These are phyloP conservation scores for Brevipalpus yothersi DNA, from an alignment of 1,140 invertebrate genomes.

Conservation along the genomic window DNA sequence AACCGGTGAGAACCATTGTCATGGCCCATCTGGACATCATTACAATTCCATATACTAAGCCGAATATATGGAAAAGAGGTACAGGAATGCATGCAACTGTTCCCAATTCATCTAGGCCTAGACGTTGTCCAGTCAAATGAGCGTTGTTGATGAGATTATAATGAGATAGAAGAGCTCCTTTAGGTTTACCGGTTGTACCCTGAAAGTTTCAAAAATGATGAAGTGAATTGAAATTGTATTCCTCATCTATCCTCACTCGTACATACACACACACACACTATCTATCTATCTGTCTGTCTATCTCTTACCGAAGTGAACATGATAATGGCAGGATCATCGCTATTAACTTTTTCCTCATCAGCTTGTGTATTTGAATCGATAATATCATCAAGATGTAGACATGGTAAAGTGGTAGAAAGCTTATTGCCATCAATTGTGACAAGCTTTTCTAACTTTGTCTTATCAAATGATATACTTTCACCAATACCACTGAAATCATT, in stretches of 20 bases:
- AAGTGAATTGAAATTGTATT: background rate
- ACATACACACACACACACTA: too few species aligned
- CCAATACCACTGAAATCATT: slow-evolving; percentile 5
- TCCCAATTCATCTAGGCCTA: slow-evolving; percentile 21
- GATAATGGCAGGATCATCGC: slow-evolving; percentile 9
- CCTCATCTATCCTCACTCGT: background rate
- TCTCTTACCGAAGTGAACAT: slow-evolving; percentile 7
- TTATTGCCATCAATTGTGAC: background rate
- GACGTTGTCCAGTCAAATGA: slow-evolving; percentile 32
- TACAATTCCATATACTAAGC: slow-evolving; percentile 40
- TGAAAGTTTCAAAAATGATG: slow-evolving; percentile 8
- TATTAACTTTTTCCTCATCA: background rate
- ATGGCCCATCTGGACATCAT: slow-evolving; percentile 9
- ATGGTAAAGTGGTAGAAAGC: background rate
- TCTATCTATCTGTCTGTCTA: background rate
- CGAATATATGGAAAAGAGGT: slow-evolving; percentile 80
- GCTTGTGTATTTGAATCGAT: background rate
- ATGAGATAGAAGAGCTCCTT: slow-evolving; percentile 60
- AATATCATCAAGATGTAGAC: background rate
- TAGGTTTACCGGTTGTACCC: slow-evolving; percentile 63
- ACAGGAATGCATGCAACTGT: slow-evolving; percentile 41
- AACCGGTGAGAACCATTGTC: background rate
- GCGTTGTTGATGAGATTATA: slow-evolving; percentile 63
- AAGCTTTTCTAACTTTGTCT: background rate
- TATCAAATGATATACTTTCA: background rate